Base-by-base conservation (phyloP, 2,888 invertebrate species). In the Cryptus armator region DNA sequence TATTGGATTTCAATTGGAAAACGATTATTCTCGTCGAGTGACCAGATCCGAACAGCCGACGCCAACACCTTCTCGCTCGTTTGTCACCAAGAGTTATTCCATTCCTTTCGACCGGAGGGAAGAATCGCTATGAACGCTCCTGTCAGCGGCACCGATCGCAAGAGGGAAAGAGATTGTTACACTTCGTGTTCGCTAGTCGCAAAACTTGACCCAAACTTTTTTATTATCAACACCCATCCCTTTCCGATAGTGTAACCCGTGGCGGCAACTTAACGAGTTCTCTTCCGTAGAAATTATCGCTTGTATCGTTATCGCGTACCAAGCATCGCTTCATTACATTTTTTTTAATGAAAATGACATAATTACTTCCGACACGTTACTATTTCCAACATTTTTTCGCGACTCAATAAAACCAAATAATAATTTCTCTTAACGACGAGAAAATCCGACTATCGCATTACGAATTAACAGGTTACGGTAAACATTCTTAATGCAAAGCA, bases 1-100 rank as follows among this genome's bases (percentile, higher is more conserved):
- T 90, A 90, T 90, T 91, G 91, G 90, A 93, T 93, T 93, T 93
- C 93, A 92, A 93, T 93, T 92, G 93, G 90, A 92, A 93, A 93
- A 92, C 92, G 92, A 93, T 93, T 92, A 93, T 91, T 92, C 92
- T 87, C 85, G 90, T 92, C 91, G 90, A 91, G 90, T 92, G 93
- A 91, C 92, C 91, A 87, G 80, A 88, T 83, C 37, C 83, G 86
- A 82, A 46, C 66, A 56, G 74, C 68, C 64, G 81, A 46, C 71
- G 68, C 48, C 84, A 66, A 87, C 79, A 74, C 80, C 77, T 87
- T 86, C 77, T 46, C 68, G 87, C 86, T 89, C 89, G 89, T 90
- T 89, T 91, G 88, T 91, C 91, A 91, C 75, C 75, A 62, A 78
- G 53, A 80, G 67, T 70, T 80, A 72, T 77, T 72, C 71, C 37